A percentile compares a stretch with the other conserved stretches of the same genome.
phyloP scores from a whole-genome alignment of 2,888 invertebrate species.

The Dryobotodes eremita region DNA sequence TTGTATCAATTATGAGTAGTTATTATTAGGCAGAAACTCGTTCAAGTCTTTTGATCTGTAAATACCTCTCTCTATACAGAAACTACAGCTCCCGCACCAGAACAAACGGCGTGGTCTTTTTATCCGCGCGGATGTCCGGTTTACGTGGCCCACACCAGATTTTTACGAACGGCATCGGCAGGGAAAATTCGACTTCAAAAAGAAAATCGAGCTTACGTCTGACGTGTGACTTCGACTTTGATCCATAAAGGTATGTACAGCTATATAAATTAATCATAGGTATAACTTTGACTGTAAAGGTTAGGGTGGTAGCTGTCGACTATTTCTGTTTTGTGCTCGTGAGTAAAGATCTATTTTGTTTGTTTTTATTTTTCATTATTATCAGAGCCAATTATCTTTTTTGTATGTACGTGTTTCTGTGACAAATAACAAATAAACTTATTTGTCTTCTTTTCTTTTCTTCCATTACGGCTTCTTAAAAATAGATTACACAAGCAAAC shows the following conservation, averaged over 20 bases:
- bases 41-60: neutral
- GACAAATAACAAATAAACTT: too few species aligned
- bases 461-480: neutral
- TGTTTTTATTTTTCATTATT: too few species aligned
- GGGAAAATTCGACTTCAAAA: neutral
- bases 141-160: too few species aligned
- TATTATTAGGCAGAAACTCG: neutral
- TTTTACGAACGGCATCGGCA: neutral
- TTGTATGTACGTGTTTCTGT: too few species aligned
- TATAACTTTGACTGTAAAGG: neutral
- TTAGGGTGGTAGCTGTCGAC: too few species aligned
- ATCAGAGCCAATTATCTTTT: too few species aligned
- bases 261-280: neutral
- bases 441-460: too few species aligned
- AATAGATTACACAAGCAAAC: neutral
- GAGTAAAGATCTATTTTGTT: too few species aligned
- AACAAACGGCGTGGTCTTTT: neutral
- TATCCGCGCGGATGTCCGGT: neutral
- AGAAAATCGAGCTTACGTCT: neutral
- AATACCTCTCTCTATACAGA: neutral
- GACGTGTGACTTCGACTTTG: constrained; percentile 1
- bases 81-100: neutral
- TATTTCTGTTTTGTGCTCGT: too few species aligned
- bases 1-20: too few species aligned
- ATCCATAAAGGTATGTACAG: neutral